Percentiles rank a stretch among this genome's conserved stretches.
phyloP scores from a whole-genome alignment of 2,113 vertebrate species.

The Anarrhichthys ocellatus region DNA sequence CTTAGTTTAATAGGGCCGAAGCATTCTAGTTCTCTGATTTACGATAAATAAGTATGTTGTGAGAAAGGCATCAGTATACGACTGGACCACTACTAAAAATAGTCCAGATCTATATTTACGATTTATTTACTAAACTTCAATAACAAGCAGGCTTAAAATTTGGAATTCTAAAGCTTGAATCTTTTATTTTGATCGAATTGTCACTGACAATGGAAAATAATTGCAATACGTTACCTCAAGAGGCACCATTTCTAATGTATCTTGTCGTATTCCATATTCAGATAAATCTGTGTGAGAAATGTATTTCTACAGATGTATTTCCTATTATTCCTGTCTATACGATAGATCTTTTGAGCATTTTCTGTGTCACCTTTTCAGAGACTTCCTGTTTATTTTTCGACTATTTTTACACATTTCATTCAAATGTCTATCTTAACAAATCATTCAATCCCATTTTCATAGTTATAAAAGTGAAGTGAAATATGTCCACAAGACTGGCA shows the following conservation, averaged over 20 bases:
- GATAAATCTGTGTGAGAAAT: background rate
- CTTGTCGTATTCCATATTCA: background rate
- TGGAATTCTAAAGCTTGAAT: background rate
- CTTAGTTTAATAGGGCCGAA: background rate
- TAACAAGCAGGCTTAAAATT: background rate
- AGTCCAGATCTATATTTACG: background rate
- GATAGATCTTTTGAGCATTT: background rate
- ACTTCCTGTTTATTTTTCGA: background rate
- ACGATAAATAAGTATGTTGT: background rate
- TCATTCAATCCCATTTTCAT: background rate
- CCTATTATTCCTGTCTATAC: background rate
- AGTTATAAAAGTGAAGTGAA: background rate
- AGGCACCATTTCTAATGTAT: background rate
- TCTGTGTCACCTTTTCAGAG: background rate
- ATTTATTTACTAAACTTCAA: background rate
- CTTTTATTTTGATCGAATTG: background rate
- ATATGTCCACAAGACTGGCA: too few species aligned
- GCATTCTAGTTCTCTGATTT: background rate
- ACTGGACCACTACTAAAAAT: too few species aligned
- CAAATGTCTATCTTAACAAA: background rate
- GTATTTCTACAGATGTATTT: background rate
- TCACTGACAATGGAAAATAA: background rate
- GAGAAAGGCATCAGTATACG: background rate
- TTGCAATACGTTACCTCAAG: background rate
- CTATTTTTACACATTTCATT: background rate